A percentile compares a stretch with the other conserved stretches of the same genome.
These are phyloP conservation scores for Drosophila cardini DNA, from an alignment of 1,140 invertebrate species.

Conservation along the genomic window DNA sequence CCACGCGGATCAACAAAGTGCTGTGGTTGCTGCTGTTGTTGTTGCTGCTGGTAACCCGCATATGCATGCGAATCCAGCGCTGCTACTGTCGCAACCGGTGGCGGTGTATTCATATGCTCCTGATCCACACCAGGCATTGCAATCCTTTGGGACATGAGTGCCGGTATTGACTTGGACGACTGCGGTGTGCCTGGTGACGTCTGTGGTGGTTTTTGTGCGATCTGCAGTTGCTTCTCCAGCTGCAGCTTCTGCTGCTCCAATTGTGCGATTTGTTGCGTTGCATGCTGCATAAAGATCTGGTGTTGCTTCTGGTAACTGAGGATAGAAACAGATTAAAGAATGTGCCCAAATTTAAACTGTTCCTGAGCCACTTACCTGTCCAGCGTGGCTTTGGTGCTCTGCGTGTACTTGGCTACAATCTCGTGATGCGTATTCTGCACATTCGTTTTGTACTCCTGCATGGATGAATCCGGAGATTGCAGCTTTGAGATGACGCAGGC, in stretches of 20 bases:
- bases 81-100: slow-evolving; percentile 44
- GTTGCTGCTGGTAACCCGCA: slow-evolving; percentile 59
- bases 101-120: slow-evolving; percentile 59
- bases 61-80: slow-evolving; percentile 52
- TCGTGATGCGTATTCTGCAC: slow-evolving; percentile 91
- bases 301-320: slow-evolving; percentile 95
- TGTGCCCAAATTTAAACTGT: background rate
- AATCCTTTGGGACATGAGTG: slow-evolving; percentile 67
- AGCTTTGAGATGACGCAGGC: slow-evolving; percentile 93
- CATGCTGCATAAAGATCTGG: slow-evolving; percentile 96
- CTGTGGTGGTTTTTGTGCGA: slow-evolving; percentile 63
- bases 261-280: slow-evolving; percentile 94
- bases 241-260: slow-evolving; percentile 92
- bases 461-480: slow-evolving; percentile 91
- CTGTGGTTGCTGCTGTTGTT: slow-evolving; percentile 49
- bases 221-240: slow-evolving; percentile 88
- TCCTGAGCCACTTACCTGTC: slow-evolving; percentile 86
- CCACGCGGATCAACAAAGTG: slow-evolving; percentile 71
- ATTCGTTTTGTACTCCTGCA: slow-evolving; percentile 93
- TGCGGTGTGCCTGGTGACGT: slow-evolving; percentile 37
- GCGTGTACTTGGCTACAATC: slow-evolving; percentile 90
- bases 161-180: slow-evolving; percentile 62
- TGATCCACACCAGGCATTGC: slow-evolving; percentile 55
- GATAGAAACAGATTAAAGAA: background rate
- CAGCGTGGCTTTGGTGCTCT: slow-evolving; percentile 91